A percentile compares a stretch with the other conserved stretches of the same genome.
phyloP scores from a whole-genome alignment of 2,113 vertebrate genomes.

The Pluvianellus socialis region DNA sequence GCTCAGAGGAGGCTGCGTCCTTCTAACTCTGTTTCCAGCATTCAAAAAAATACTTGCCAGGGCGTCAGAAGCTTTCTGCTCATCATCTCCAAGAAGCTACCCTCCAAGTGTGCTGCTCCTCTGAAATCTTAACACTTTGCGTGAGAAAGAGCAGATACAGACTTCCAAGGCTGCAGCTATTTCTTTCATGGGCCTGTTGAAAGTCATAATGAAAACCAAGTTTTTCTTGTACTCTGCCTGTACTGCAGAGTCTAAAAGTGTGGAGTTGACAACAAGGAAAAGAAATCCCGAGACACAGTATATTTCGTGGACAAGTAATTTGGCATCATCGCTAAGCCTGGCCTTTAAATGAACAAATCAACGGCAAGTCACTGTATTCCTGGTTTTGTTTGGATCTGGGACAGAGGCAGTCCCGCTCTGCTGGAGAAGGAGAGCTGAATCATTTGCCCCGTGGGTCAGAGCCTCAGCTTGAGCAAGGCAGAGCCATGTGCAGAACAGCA shows the following conservation, averaged over 20 bases:
- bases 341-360: background rate
- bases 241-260: background rate
- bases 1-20: background rate
- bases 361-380: background rate
- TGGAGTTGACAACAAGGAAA: conserved; percentile 15
- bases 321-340: background rate
- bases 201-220: conserved; percentile 33
- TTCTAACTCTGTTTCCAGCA: background rate
- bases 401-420: background rate
- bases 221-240: background rate
- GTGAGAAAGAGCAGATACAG: conserved; percentile 33
- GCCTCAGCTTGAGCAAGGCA: background rate
- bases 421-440: conserved; percentile 23
- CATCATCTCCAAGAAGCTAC: background rate
- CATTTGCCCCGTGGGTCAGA: conserved; percentile 32
- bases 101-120: background rate
- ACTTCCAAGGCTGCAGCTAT: background rate
- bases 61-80: conserved; percentile 22
- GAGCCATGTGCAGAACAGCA: background rate
- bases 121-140: background rate
- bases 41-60: background rate
- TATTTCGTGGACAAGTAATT: background rate
- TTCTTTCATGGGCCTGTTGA: background rate
- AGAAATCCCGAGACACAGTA: background rate
- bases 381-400: conserved; percentile 2